Base-by-base conservation (phyloP, 1,140 invertebrate genomes). In the Batillaria attramentaria region DNA sequence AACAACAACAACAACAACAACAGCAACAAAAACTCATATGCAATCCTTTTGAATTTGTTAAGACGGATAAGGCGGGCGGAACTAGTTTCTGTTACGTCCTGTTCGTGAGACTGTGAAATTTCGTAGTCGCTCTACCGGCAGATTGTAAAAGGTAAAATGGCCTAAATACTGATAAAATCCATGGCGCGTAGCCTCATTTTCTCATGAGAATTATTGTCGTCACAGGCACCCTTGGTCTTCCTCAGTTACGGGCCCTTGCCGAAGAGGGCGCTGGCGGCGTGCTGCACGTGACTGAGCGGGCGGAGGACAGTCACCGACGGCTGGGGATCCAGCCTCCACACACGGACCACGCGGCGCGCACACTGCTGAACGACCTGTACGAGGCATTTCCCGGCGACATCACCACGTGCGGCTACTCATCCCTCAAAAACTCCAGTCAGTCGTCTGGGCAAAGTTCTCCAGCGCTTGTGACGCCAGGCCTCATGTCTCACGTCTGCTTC, bases 201-300 rank as follows among this genome's bases (percentile, higher is more conserved):
- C n/a, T n/a, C n/a, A n/a, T n/a, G n/a, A n/a, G n/a, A n/a, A n/a
- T n/a, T n/a, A n/a, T n/a, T n/a, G n/a, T n/a, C n/a, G n/a, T 28
- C n/a, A 62, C 57, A 62, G 57, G 57, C 10, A 62, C 57, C 8
- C 57, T 62, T 13, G 31, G 8, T 35, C 5, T 31, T 24, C 54
- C n/a, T 0, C 54, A 75, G 54, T 35, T 75, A 57, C 20, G 43
- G 4, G n/a, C 4, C 33, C 28, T 75, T 35, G 31, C 39, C 31
- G 28, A 41, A 8, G 73, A 65, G 37, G 24, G n/a, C 3, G 24
- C 5, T 2, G 73, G 73, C 1, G 31, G 57, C 31, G 35, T 75
- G 73, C 54, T 75, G 54, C 73, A 75, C 37, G 31, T 75, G 57
- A 41, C 73, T 13, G 73, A 75, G 20, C 35, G 57, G 16, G 54